Evolutionary conservation across 2,113 vertebrate genomes (phyloP).

Genomic region (Numenius arquata): DNA sequence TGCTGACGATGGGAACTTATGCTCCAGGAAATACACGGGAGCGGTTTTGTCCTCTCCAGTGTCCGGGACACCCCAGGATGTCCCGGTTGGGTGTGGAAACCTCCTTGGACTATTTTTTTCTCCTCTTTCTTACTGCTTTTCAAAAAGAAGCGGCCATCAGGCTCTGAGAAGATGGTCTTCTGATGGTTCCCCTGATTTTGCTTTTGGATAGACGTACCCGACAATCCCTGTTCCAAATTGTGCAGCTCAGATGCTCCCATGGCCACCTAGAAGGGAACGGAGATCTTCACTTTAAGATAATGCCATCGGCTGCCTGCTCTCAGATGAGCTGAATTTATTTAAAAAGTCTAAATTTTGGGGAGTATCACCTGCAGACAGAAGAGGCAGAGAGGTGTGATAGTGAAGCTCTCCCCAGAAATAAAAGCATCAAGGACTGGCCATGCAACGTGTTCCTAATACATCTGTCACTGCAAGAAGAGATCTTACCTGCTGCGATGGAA

Average conservation of each 20-base stretch:
- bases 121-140: background rate
- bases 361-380: background rate
- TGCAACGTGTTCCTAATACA: rapidly evolving
- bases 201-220: rapidly evolving
- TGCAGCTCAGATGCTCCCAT: rapidly evolving
- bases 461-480: background rate
- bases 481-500: rapidly evolving
- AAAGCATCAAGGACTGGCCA: background rate
- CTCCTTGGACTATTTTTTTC: background rate
- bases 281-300: background rate
- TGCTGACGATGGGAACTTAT: rapidly evolving
- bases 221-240: rapidly evolving
- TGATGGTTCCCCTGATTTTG: background rate
- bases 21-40: rapidly evolving
- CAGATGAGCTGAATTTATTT: background rate
- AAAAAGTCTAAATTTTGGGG: background rate
- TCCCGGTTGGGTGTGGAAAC: background rate
- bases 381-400: background rate
- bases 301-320: rapidly evolving
- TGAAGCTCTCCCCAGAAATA: background rate
- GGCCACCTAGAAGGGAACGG: rapidly evolving
- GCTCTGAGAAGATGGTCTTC: background rate
- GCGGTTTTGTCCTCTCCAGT: background rate
- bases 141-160: background rate
- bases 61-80: rapidly evolving